These are phyloP conservation scores for Tipula unca DNA, from an alignment of 2,888 invertebrate species.

Conservation along the genomic window DNA sequence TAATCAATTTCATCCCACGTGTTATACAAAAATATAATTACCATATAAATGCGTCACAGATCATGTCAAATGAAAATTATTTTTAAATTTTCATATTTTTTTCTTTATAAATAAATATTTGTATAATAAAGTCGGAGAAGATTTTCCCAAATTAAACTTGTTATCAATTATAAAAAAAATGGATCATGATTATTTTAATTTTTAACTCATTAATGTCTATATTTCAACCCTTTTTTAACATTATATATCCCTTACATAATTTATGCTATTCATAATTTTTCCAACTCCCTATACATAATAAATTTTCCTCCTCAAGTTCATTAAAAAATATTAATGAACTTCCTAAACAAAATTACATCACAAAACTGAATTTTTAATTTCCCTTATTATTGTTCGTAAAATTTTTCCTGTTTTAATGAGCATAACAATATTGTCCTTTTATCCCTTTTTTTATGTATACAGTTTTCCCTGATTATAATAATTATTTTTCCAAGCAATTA, in stretches of 20 bases:
- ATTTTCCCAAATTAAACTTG: background rate
- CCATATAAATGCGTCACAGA: background rate
- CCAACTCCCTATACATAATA: background rate
- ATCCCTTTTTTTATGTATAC: background rate
- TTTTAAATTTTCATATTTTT: background rate
- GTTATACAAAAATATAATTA: background rate
- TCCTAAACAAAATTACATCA: background rate
- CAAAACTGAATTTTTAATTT: slow-evolving; percentile 8
- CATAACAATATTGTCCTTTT: slow-evolving; percentile 8
- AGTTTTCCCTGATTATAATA: background rate
- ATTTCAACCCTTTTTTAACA: background rate
- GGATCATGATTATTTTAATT: background rate
- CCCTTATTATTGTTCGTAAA: background rate
- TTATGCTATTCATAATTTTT: background rate
- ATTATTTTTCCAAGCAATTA: slow-evolving; percentile 2
- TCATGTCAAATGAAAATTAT: background rate
- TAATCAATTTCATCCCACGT: background rate
- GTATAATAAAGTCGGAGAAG: background rate
- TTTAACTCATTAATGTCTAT: background rate
- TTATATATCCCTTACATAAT: background rate
- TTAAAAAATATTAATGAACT: background rate
- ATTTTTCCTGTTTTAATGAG: background rate
- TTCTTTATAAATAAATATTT: background rate
- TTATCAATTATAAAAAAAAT: background rate
- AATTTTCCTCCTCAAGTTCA: background rate